Percentiles rank a stretch among this genome's conserved stretches.
Conservation (phyloP, 2,888 invertebrate genomes). For the Pristionchus mayeri region DNA sequence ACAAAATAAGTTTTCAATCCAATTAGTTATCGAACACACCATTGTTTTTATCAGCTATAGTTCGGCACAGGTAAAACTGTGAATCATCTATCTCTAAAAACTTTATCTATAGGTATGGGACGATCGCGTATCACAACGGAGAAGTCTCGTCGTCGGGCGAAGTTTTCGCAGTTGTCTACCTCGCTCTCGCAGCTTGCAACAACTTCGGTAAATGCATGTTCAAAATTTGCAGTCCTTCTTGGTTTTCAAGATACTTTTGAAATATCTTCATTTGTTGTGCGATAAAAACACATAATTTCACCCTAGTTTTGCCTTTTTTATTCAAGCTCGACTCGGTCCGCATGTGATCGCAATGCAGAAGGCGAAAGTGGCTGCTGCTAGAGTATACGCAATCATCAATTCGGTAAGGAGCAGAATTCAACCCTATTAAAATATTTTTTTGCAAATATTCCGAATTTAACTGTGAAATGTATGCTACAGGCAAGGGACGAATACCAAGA, state of each 20-base stretch:
- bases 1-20: too few relatives aligned
- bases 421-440: neutral
- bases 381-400: neutral
- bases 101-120: neutral
- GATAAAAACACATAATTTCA: neutral
- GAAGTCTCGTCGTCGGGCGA: neutral
- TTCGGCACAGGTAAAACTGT: too few relatives aligned
- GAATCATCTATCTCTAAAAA: neutral
- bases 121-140: neutral
- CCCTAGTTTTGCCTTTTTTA: neutral
- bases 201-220: neutral
- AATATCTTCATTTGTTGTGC: neutral
- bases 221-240: neutral
- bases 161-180: neutral
- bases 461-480: neutral
- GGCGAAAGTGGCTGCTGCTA: neutral
- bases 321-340: neutral
- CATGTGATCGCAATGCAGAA: constrained; percentile 8
- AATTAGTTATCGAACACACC: too few relatives aligned
- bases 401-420: neutral
- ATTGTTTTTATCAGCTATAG: too few relatives aligned
- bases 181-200: neutral
- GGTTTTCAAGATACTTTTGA: too few relatives aligned
- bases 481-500: neutral
- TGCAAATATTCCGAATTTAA: neutral